Evolutionary conservation across 1,140 invertebrate genomes (phyloP), one percentile per base, ranked within the genome.

Genomic region (Drosophila seguyi): DNA sequence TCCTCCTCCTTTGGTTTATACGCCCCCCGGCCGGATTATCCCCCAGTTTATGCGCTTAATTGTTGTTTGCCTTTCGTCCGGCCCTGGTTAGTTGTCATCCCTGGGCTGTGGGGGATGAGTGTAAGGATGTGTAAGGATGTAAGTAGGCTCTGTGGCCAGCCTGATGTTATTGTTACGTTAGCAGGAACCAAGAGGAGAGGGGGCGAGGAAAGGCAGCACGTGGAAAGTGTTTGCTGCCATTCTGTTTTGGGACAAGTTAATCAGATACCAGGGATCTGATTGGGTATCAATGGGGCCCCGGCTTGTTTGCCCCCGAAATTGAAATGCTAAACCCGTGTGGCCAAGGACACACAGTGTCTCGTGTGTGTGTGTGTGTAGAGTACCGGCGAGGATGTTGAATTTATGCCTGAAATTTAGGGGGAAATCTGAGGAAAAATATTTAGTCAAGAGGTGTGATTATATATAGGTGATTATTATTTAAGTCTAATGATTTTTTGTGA

Each of bases 31-130:
- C 69, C 22, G 75, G 56, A 79, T 82, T 87, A 85, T 86, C 82
- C 66, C 68, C 52, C 74, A 74, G 79, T 86, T 85, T 81, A 75
- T 81, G 82, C 74, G 57, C 82, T 78, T 85, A 85, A 85, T 85
- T 85, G 79, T 85, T 78, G 82, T 87, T 87, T 87, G 79, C 53
- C 74, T 67, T 85, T 68, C 58, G 29, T 25, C 56, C 47, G 39
- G 34, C 65, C 42, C 34, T 50, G 38, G 63, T n/a, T 52, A 14
- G 22, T 67, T 48, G 60, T 67, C 61, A 65, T 59, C 14, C 18
- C 29, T 5, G n/a, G 48, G 48, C 14, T 18, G 27, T 6, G 25
- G 16, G 10, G 13, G 48, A 48, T 29, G n/a, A n/a, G n/a, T n/a
- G 47, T 8, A 27, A 42, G 39, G 18, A 42, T 13, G 11, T 34